Base-by-base conservation (phyloP, 2,888 invertebrate genomes). In the Drosophila multiciliata region DNA sequence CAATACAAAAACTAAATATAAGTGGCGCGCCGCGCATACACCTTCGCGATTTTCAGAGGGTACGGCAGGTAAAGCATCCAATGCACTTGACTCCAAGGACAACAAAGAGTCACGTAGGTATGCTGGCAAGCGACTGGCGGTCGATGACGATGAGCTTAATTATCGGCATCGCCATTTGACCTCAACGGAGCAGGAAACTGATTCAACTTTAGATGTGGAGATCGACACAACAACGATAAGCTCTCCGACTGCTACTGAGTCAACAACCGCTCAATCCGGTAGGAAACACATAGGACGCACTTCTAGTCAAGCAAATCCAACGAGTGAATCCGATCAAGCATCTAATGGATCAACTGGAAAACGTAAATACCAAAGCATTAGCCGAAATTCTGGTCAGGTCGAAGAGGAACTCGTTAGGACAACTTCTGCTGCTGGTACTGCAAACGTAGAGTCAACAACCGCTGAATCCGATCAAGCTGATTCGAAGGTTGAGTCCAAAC, bases 41-140 rank as follows among this genome's bases (percentile, higher is more conserved):
- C 73, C 78, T 29, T 69, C 67, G n/a, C 71, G 57, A 49, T 65
- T 61, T 7, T 71, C 75, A 23, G 53, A 61, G 7, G 62, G 35
- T 32, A 23, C 62, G 7, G 67, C 26, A 7, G 17, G 15, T 20
- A 59, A 63, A 9, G 17, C 33, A n/a, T 29, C 52, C 2, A 82
- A 80, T 61, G 42, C 75, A 7, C 53, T 80, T 23, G 75, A 70
- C 15, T 60, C 50, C 12, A 55, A 64, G 49, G 75, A 77, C 48
- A 82, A 84, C 42, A 84, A 87, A 66, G 80, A 78, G 53, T 74
- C 79, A 29, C 75, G 87, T 66, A 89, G 82, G 70, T 82, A 84
- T 73, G 84, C 88, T 65, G 89, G 87, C 72, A 91, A 91, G 76
- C 86, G 84, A 55, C 78, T 91, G 62, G 74, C 59, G 7, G 54